These are phyloP conservation scores for Hippocampus guttulatus DNA, from an alignment of 2,113 vertebrate species.

Conservation along the genomic window DNA sequence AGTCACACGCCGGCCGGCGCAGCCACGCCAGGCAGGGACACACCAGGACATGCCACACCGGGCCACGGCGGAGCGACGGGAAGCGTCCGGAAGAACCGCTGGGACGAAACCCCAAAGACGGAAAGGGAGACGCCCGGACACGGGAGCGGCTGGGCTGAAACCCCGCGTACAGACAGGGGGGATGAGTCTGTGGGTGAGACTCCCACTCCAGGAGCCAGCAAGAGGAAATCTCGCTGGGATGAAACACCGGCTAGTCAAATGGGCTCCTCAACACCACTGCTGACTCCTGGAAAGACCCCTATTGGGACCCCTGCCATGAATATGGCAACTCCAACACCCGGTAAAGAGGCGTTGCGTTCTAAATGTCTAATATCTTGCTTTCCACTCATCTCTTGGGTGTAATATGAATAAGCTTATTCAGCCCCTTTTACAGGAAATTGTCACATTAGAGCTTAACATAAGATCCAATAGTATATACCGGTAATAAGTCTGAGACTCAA, in stretches of 20 bases:
- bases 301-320: conserved; percentile 98
- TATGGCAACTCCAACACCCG: conserved; percentile 96
- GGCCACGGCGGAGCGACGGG: conserved; percentile 92
- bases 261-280: conserved; percentile 92
- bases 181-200: conserved; percentile 97
- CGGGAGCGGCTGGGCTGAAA: conserved; percentile 96
- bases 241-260: conserved; percentile 97
- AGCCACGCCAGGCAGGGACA: conserved; percentile 91
- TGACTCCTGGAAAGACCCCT: conserved; percentile 96
- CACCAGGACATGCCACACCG: conserved; percentile 91
- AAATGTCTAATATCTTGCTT: background rate
- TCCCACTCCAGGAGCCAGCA: conserved; percentile 94
- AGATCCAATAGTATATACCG: background rate
- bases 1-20: conserved; percentile 95
- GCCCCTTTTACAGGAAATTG: background rate
- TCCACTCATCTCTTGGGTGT: background rate
- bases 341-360: conserved; percentile 52
- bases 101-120: conserved; percentile 98
- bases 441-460: background rate
- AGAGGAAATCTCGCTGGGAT: conserved; percentile 97
- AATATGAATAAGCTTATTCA: background rate
- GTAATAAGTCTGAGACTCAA: background rate
- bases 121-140: conserved; percentile 97
- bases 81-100: conserved; percentile 94
- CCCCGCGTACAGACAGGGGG: conserved; percentile 91